phyloP scores from a whole-genome alignment of 2,797 vertebrate species.

The Enteromius unitaeniatus region DNA sequence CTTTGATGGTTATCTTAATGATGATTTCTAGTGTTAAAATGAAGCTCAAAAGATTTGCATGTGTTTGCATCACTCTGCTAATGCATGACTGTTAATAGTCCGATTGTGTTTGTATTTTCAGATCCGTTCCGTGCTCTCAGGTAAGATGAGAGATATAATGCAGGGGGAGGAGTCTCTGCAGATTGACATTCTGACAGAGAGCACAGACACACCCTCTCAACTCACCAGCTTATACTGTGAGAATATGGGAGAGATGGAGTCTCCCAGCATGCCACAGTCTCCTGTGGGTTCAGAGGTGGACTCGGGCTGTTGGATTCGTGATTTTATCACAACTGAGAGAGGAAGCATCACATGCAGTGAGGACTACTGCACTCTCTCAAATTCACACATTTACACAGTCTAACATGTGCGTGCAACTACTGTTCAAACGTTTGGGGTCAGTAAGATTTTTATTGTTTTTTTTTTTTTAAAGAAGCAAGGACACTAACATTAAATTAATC shows the following conservation, averaged over 20 bases:
- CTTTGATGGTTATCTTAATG: background rate
- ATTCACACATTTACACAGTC: background rate
- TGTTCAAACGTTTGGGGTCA: background rate
- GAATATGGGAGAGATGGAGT: background rate
- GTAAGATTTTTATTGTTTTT: background rate
- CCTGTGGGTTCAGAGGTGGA: slow-evolving; percentile 59
- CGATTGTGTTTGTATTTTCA: slow-evolving; percentile 48
- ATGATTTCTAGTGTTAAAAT: background rate
- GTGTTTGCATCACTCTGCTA: background rate
- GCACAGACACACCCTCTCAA: slow-evolving; percentile 18
- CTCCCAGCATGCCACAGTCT: background rate
- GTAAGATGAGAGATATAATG: slow-evolving; percentile 52
- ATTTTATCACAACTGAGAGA: slow-evolving; percentile 59
- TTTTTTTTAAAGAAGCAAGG: background rate
- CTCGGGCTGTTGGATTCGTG: slow-evolving; percentile 66
- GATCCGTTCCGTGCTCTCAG: slow-evolving; percentile 68
- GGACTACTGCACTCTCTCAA: slow-evolving; percentile 73
- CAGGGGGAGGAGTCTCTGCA: slow-evolving; percentile 68
- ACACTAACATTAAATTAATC: background rate
- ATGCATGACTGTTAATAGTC: background rate
- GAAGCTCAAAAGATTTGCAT: background rate
- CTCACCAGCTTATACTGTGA: background rate
- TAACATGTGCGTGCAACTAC: background rate
- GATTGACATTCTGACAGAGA: slow-evolving; percentile 67
- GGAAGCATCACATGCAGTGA: slow-evolving; percentile 69